phyloP scores from a whole-genome alignment of 2,797 vertebrate genomes.

The Fratercula arctica region DNA sequence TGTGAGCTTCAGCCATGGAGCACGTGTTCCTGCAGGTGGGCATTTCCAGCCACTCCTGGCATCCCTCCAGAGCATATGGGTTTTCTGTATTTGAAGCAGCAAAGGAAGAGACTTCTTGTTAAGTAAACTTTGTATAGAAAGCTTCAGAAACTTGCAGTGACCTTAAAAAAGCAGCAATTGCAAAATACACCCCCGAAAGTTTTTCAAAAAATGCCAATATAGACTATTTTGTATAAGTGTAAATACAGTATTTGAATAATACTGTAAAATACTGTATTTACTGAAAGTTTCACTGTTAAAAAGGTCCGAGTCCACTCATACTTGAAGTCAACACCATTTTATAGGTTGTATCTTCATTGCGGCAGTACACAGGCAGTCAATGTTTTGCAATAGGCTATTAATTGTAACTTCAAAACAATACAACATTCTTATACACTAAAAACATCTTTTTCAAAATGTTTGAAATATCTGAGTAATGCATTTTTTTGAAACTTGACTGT shows the following conservation, averaged over 20 bases:
- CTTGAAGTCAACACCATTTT: background rate
- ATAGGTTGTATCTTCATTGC: background rate
- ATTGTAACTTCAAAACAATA: background rate
- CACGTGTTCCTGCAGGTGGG: rapidly evolving
- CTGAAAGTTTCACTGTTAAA: background rate
- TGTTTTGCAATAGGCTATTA: background rate
- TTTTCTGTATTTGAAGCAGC: background rate
- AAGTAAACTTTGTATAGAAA: background rate
- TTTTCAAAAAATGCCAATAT: background rate
- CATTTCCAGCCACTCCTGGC: background rate
- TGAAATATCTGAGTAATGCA: background rate
- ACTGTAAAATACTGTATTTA: background rate
- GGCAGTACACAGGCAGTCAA: background rate
- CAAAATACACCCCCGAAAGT: background rate
- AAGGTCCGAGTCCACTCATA: background rate
- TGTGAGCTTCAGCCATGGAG: background rate
- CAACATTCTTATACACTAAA: background rate
- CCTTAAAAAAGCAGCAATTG: background rate
- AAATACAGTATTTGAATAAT: background rate
- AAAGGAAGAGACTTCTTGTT: background rate
- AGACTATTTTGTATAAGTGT: background rate
- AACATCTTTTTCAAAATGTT: background rate
- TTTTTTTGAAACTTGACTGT: background rate
- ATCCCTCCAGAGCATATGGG: background rate
- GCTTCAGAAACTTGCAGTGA: background rate